Conservation (phyloP, 2,113 vertebrate species). For the Lophotis ruficrista region DNA sequence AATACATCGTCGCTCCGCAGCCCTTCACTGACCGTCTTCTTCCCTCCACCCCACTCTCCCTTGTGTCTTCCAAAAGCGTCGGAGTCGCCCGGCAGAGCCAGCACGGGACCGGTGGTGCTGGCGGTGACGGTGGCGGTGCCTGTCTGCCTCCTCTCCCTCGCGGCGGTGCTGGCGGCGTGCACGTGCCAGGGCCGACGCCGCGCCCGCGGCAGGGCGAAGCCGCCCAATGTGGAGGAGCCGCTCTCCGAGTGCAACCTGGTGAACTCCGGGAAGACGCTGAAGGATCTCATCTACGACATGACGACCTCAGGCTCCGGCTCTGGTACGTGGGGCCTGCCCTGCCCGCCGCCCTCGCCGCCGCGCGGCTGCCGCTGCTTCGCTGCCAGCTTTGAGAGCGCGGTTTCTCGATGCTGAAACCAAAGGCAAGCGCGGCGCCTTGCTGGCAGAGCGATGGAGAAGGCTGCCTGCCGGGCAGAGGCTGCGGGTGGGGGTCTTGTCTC, state of each 20-base stretch:
- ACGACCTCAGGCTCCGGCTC: constrained; percentile 94
- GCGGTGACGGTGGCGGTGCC: constrained; percentile 79
- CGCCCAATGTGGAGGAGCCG: constrained; percentile 84
- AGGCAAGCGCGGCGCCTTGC: not conserved
- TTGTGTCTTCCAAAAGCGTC: not conserved
- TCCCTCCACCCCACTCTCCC: not conserved
- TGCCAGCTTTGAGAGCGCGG: rapidly evolving
- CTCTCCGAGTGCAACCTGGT: constrained; percentile 83
- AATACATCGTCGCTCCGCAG: rapidly evolving
- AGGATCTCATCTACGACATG: constrained; percentile 92
- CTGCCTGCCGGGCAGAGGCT: not conserved
- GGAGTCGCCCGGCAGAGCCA: constrained; percentile 57
- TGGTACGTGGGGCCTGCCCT: constrained; percentile 72
- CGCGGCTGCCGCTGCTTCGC: rapidly evolving
- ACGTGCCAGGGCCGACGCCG: constrained; percentile 74
- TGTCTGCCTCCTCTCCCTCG: constrained; percentile 77
- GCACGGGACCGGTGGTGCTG: constrained; percentile 74
- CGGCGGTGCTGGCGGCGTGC: constrained; percentile 72
- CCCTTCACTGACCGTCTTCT: not conserved
- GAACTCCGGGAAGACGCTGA: constrained; percentile 85
- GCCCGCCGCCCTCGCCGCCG: not conserved
- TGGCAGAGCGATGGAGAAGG: rapidly evolving
- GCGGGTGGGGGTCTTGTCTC: not conserved
- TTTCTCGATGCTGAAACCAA: not conserved
- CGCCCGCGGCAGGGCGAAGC: constrained; percentile 67